Conservation (phyloP, 2,797 vertebrate genomes). For the Tolypeutes matacus region DNA sequence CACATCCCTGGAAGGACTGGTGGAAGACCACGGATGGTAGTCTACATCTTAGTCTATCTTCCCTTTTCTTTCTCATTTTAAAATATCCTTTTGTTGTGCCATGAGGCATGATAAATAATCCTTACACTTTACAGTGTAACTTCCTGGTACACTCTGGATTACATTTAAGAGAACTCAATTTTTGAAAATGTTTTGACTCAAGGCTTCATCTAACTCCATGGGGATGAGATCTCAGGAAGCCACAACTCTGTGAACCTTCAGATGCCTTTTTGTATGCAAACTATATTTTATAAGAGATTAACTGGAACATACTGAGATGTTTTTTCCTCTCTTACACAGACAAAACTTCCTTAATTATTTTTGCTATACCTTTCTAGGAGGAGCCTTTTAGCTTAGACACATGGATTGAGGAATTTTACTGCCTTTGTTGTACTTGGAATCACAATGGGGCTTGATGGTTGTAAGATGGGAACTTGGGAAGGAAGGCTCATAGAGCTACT, state of each 20-base stretch:
- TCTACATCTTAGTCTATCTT: not conserved
- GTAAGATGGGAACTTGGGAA: not conserved
- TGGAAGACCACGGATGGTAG: not conserved
- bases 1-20: not conserved
- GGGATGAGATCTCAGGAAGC: not conserved
- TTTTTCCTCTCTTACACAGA: not conserved
- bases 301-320: not conserved
- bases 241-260: not conserved
- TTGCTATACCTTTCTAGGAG: not conserved
- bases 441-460: not conserved
- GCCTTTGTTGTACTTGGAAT: not conserved
- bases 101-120: not conserved
- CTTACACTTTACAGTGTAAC: not conserved
- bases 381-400: not conserved
- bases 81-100: not conserved
- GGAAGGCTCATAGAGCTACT: not conserved
- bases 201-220: not conserved
- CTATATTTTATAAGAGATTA: not conserved
- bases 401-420: not conserved
- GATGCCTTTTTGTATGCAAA: not conserved
- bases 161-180: slow-evolving; percentile 14
- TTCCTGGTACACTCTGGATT: not conserved
- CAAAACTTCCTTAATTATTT: not conserved
- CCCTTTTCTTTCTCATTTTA: not conserved
- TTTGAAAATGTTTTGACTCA: not conserved